Base-by-base conservation (phyloP, 2,113 vertebrate species). In the Alexandromys fortis region DNA sequence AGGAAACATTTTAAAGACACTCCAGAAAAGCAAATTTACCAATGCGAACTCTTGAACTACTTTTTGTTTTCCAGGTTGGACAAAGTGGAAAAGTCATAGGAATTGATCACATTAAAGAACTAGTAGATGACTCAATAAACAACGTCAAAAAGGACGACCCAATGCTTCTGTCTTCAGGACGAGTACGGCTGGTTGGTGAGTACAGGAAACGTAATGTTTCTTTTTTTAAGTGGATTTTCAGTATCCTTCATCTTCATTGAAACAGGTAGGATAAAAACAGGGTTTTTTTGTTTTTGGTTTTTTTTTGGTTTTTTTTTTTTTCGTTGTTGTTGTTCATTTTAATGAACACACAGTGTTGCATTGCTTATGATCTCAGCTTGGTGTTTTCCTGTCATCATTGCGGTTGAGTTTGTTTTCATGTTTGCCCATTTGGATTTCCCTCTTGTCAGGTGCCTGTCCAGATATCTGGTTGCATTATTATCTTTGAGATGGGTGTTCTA, bases 81-180 rank as follows among this genome's bases (percentile, higher is more conserved):
- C 94, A 99, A 96, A 99, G 98, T 98, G 99, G 99, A 98, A 99
- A 99, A 98, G 99, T 99, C 98, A 99, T 99, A 98, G 99, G 99
- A 98, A 99, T 99, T 95, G 99, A 99, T 98, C 99, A 99, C 98
- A 99, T 99, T 98, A 99, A 99, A 98, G 99, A 99, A 97, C 98
- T 99, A 98, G 99, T 99, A 98, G 99, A 99, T 61, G 99, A 99
- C 94, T 99, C 99, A 73, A 96, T 99, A 98, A 99, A 98, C 98
- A 99, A 99, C 81, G 99, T 99, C 97, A 99, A 99, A 99, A 99
- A 99, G 98, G 99, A 99, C 0, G 99, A 99, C 95, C 99, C 99
- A 77, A 98, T 98, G 97, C 99, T 99, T 98, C 98, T 99, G 97
- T 98, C 99, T 97, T 99, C 99, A 81, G 99, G 99, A 97, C 99